These are phyloP conservation scores for Erpetoichthys calabaricus DNA, from an alignment of 2,797 vertebrate species.

Conservation along the genomic window DNA sequence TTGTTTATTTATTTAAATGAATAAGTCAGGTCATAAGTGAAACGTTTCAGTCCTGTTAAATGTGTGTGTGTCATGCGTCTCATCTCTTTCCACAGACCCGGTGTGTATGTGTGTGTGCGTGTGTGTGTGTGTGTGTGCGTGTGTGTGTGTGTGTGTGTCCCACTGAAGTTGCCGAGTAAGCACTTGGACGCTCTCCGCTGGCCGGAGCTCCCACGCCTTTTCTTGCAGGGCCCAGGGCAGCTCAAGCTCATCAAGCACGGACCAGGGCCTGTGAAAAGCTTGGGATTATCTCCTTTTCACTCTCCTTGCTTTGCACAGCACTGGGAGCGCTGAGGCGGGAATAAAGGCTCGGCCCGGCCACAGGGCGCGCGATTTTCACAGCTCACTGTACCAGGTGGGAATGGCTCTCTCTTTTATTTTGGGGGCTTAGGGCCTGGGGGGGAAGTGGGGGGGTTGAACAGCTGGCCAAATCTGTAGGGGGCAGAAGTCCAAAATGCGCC, in stretches of 20 bases:
- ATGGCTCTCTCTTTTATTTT: neutral
- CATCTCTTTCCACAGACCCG: too few relatives aligned
- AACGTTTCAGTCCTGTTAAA: too few relatives aligned
- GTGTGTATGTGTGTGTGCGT: too few relatives aligned
- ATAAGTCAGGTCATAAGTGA: too few relatives aligned
- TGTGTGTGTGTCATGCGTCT: too few relatives aligned
- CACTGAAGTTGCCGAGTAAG: slow-evolving; percentile 67
- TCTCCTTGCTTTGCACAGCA: slow-evolving; percentile 65
- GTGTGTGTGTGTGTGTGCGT: too few relatives aligned
- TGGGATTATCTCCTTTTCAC: slow-evolving; percentile 82
- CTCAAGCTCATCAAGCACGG: slow-evolving; percentile 98
- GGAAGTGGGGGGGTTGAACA: neutral
- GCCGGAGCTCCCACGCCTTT: slow-evolving; percentile 62
- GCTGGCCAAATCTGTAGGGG: too few relatives aligned
- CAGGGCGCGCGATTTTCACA: slow-evolving; percentile 40
- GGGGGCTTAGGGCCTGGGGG: neutral
- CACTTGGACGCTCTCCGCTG: slow-evolving; percentile 75
- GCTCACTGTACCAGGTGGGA: slow-evolving; percentile 20
- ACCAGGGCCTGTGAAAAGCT: slow-evolving; percentile 97
- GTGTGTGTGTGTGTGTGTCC: too few relatives aligned
- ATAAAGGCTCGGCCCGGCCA: neutral
- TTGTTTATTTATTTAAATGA: too few relatives aligned
- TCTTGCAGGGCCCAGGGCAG: slow-evolving; percentile 74
- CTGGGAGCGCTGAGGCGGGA: slow-evolving; percentile 52
- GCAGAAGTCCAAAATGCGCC: too few relatives aligned